Evolutionary conservation across 64 coral and sea anemone genomes (phyloP), one percentile per base, ranked within the genome.

Genomic region (Montipora efflorescens): DNA sequence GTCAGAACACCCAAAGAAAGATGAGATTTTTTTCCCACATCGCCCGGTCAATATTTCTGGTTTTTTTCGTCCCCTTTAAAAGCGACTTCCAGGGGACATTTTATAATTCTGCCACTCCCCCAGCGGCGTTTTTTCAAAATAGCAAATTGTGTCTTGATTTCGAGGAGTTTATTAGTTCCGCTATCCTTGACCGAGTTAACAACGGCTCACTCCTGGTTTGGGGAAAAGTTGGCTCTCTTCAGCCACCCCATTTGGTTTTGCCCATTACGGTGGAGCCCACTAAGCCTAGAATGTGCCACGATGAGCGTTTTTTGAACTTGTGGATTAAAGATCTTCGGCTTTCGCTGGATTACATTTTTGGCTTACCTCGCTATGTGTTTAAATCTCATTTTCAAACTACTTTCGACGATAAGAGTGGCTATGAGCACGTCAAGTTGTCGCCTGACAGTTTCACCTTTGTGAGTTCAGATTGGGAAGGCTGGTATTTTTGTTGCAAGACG

Each of bases 351-450:
- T 92, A 84, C 67, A 83, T 92, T 25, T 83, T 48, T 19, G 70
- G 67, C 19, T 18, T 92, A 5, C 79, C 80, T 19, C 66, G 50
- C 7, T 84, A 92, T 25, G 68, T 92, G 5, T 48, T 19, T 53
- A 23, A 74, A 3, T n/a, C 11, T 8, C 70, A 75, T 49, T 92
- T 84, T 14, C 90, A 92, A 47, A 84, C 80, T 18, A 76, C 80
- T 3, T 61, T 84, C 1, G 90, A 92, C 22, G 79, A 92, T 55
- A 92, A 92, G 15, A 92, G 90, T 59, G 90, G 80, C 5, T 92
- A 92, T 55, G 80, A 84, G 7, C 90, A 92, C 68, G 53, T 92
- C 8, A 20, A 6, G 1, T 71, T 83, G 2, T 48, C 66, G 0
- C 79, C 67, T 8, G 14, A 36, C 46, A 83, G 90, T 50, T 43